These are phyloP conservation scores for Lasiommata megera DNA, from an alignment of 2,888 invertebrate genomes.

Conservation along the genomic window DNA sequence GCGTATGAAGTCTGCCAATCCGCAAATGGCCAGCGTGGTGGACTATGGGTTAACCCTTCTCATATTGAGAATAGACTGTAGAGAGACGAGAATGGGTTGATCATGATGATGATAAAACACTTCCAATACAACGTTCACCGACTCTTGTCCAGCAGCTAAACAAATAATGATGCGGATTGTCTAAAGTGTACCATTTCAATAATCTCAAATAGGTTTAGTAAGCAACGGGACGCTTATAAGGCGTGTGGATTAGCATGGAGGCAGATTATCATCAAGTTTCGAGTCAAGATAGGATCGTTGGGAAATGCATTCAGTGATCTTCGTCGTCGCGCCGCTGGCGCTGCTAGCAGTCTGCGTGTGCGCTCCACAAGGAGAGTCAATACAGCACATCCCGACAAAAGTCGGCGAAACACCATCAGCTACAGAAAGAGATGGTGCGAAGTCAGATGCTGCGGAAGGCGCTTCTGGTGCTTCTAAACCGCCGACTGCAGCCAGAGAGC, in stretches of 20 bases:
- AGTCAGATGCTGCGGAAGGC: constrained; percentile 69
- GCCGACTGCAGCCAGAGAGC: constrained; percentile 39
- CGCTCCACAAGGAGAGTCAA: constrained; percentile 65
- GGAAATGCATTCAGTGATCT: constrained; percentile 70
- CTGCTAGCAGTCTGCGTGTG: constrained; percentile 64
- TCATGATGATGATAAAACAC: too few species aligned
- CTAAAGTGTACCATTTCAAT: constrained; percentile 57
- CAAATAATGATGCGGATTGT: constrained; percentile 58
- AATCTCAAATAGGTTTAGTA: constrained; percentile 57
- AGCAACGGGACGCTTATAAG: constrained; percentile 58
- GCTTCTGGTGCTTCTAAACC: constrained; percentile 58
- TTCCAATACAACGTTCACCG: background rate
- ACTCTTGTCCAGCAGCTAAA: constrained; percentile 33
- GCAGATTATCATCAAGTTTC: constrained; percentile 29
- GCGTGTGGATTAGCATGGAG: constrained; percentile 14
- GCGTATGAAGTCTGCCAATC: too few species aligned
- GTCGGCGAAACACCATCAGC: constrained; percentile 68
- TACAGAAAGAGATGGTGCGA: constrained; percentile 66
- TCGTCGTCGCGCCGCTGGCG: constrained; percentile 69
- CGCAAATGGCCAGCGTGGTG: too few species aligned
- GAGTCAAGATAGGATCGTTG: constrained; percentile 66
- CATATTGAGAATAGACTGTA: too few species aligned
- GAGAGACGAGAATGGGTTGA: too few species aligned
- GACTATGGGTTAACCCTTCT: too few species aligned
- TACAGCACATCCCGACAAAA: constrained; percentile 69